Base-by-base conservation (phyloP, 2,113 vertebrate species). In the Lucifuga dentata region DNA sequence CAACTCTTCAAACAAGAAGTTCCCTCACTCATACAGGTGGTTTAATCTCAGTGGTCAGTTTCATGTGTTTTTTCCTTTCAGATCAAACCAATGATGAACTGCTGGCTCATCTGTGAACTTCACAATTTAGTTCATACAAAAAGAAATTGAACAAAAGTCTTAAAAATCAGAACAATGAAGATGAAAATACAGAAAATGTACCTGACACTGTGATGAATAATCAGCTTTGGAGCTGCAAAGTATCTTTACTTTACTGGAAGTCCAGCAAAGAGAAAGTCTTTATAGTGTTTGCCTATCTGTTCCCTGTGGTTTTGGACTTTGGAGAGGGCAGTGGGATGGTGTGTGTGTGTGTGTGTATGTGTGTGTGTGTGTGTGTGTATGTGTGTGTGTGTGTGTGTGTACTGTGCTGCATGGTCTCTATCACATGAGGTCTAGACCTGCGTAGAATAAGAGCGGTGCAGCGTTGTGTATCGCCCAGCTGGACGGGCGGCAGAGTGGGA, bases 391-490 rank as follows among this genome's bases (percentile, higher is more conserved):
- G 13, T 20, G 12, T 49, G 32, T 38, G 43, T 38, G 32, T 41
- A 9, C 19, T 35, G 59, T n/a, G n/a, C n/a, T n/a, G n/a, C n/a
- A n/a, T n/a, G n/a, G n/a, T 36, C 41, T 39, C 36, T 19, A 5
- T 49, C n/a, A 9, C 20, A n/a, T 16, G 36, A 38, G 55, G 51
- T 76, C 87, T 91, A 91, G 82, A 92, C 91, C 88, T 92, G 91
- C 2, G 91, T 90, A 64, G 90, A 92, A 38, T 88, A 91, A 17
- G 88, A 90, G 52, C 89, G 88, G 67, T 87, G 85, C 67, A 90
- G 85, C 10, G 85, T 66, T 0, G 77, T 3, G 29, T 67, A 64
- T 11, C 81, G 82, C 26, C 85, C 78, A 1, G 71, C 57, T 13
- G 76, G 84, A 33, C 87, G 89, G 61, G 87, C 76, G 55, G 88